These are phyloP conservation scores for Dendrolimus pini DNA, from an alignment of 2,888 invertebrate genomes.

Conservation along the genomic window DNA sequence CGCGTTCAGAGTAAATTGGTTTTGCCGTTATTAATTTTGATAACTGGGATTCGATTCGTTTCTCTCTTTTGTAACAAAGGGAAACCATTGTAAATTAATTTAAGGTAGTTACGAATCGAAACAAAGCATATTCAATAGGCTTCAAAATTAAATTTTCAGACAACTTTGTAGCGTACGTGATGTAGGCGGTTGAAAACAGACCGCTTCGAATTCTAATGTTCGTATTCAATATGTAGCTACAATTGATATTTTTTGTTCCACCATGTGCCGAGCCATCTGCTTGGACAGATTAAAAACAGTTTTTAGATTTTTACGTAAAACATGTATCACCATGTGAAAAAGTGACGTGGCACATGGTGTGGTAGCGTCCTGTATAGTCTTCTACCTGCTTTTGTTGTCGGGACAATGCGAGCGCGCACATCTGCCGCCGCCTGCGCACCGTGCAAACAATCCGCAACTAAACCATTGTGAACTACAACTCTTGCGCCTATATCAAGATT, in stretches of 20 bases:
- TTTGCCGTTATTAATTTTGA: constrained; percentile 73
- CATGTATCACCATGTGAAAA: constrained; percentile 53
- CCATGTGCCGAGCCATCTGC: constrained; percentile 69
- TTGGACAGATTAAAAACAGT: constrained; percentile 60
- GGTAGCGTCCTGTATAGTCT: constrained; percentile 39
- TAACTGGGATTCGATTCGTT: constrained; percentile 73
- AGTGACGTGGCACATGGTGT: constrained; percentile 72
- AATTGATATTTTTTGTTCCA: constrained; percentile 36
- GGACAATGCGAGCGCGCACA: constrained; percentile 61
- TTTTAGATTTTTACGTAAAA: constrained; percentile 61
- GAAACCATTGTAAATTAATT: constrained; percentile 71
- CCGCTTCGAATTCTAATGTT: constrained; percentile 1
- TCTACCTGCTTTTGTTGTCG: constrained; percentile 70
- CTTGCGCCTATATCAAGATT: constrained; percentile 30
- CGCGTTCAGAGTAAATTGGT: constrained; percentile 67
- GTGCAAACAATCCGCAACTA: constrained; percentile 23
- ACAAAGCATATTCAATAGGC: constrained; percentile 42
- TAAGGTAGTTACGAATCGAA: constrained; percentile 50
- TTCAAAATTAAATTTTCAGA: constrained; percentile 40
- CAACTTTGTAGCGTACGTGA: constrained; percentile 16
- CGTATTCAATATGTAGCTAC: constrained; percentile 18
- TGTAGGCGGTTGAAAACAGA: constrained; percentile 13
- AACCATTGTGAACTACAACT: constrained; percentile 28
- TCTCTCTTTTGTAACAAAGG: constrained; percentile 75
- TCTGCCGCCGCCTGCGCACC: constrained; percentile 63